A percentile compares a stretch with the other conserved stretches of the same genome.
These are phyloP conservation scores for Smutsia temminckii DNA, from an alignment of 2,797 vertebrate genomes.

Conservation along the genomic window DNA sequence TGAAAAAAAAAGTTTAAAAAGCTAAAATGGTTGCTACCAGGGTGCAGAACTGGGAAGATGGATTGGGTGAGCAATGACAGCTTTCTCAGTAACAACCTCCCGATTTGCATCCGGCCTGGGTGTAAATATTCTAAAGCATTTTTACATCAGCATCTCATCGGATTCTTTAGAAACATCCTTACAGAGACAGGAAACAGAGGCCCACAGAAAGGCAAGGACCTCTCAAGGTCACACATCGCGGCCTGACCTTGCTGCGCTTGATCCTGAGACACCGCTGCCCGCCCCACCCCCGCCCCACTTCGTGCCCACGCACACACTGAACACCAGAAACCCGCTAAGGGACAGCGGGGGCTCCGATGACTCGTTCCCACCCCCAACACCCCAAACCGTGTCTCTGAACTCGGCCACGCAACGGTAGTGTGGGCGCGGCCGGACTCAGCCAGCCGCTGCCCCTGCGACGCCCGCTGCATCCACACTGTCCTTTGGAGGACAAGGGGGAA, in stretches of 20 bases:
- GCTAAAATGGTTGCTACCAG: slow-evolving; percentile 18
- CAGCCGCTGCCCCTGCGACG: not conserved
- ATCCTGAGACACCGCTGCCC: not conserved
- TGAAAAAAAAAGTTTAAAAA: not conserved
- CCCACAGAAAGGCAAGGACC: not conserved
- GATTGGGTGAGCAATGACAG: not conserved
- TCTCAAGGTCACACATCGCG: slow-evolving; percentile 48
- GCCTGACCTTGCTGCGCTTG: not conserved
- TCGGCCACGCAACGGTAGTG: not conserved
- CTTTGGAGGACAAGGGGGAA: slow-evolving; percentile 53
- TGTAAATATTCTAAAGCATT: slow-evolving; percentile 39
- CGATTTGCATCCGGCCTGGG: not conserved
- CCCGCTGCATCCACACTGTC: slow-evolving; percentile 37
- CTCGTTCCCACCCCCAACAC: not conserved
- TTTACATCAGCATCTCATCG: not conserved
- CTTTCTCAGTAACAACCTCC: slow-evolving; percentile 45
- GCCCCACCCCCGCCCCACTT: too few relatives aligned
- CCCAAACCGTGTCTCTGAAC: not conserved
- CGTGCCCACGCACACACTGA: not conserved
- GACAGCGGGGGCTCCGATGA: not conserved
- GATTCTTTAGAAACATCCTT: not conserved
- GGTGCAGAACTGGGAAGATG: not conserved
- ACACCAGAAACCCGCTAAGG: not conserved
- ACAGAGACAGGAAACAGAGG: not conserved
- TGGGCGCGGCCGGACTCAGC: slow-evolving; percentile 26